Conservation (phyloP, 2,113 vertebrate genomes). For the Scolopax mira region DNA sequence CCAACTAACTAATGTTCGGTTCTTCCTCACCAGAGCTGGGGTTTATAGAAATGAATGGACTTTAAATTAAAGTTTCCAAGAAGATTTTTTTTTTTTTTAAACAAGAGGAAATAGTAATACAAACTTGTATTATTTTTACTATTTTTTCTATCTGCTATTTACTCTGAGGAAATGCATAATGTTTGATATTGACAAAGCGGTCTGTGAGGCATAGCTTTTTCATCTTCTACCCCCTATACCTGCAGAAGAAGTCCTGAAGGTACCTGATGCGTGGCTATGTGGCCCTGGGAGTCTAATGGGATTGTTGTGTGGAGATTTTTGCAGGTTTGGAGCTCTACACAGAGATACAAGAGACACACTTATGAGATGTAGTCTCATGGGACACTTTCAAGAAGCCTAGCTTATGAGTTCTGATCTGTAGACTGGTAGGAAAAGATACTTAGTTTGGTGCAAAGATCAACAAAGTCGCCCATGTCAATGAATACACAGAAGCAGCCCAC, state of each 20-base stretch:
- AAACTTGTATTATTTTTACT: neutral
- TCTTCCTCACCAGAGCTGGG: neutral
- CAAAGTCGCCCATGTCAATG: neutral
- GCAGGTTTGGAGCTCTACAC: neutral
- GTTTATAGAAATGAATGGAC: neutral
- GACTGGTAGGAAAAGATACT: neutral
- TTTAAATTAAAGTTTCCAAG: neutral
- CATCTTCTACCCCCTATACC: neutral
- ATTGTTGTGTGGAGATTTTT: neutral
- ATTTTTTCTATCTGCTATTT: neutral
- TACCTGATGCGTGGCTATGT: neutral
- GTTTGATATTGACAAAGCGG: neutral
- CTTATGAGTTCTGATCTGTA: neutral
- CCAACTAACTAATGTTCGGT: rapidly evolving
- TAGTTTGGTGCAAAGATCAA: neutral
- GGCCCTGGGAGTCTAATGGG: neutral
- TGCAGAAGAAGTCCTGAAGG: neutral
- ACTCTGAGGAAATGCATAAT: neutral
- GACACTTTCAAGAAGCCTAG: neutral
- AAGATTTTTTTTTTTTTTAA: neutral
- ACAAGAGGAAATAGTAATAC: neutral
- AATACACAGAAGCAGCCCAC: neutral
- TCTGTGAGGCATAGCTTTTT: neutral
- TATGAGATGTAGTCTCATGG: neutral
- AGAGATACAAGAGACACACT: neutral